These are phyloP conservation scores for Drosophila subobscura DNA, from an alignment of 1,140 invertebrate species.

Conservation along the genomic window DNA sequence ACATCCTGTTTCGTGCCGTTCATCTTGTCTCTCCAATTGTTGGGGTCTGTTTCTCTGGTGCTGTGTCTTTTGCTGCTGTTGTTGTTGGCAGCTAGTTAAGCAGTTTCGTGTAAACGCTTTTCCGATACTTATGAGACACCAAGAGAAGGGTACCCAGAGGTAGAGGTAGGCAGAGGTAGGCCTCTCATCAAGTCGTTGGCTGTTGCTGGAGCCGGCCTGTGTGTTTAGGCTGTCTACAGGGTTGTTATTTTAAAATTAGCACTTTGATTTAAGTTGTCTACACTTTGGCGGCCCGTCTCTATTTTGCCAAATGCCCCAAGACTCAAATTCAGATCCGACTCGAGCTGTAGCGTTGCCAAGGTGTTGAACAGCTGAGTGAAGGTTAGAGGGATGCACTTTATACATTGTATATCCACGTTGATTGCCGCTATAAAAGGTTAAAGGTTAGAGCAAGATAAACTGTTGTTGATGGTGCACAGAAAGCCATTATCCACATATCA, in stretches of 20 bases:
- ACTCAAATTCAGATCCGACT: constrained; percentile 24
- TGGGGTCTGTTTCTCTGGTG: constrained; percentile 42
- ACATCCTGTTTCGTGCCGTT: constrained; percentile 80
- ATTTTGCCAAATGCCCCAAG: constrained; percentile 44
- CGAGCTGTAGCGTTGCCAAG: constrained; percentile 52
- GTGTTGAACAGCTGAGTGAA: constrained; percentile 80
- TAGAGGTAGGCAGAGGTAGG: neutral
- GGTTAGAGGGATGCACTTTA: constrained; percentile 28
- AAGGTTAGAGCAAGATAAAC: constrained; percentile 78
- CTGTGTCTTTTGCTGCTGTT: constrained; percentile 32
- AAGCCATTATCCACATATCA: constrained; percentile 79
- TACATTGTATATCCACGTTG: constrained; percentile 49
- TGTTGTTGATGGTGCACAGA: constrained; percentile 59
- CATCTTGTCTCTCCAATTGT: constrained; percentile 81
- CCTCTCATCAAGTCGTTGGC: constrained; percentile 8
- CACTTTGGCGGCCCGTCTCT: constrained; percentile 79
- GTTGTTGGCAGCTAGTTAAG: constrained; percentile 79
- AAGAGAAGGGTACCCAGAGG: neutral
- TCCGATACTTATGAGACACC: constrained; percentile 71
- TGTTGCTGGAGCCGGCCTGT: constrained; percentile 52
- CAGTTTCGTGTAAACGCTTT: constrained; percentile 80
- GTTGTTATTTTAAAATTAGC: constrained; percentile 82
- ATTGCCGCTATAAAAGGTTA: constrained; percentile 75
- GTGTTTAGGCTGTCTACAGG: constrained; percentile 79
- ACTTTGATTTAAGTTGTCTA: constrained; percentile 82